Conservation (phyloP, 2,888 invertebrate genomes). For the Hanleya hanleyi region DNA sequence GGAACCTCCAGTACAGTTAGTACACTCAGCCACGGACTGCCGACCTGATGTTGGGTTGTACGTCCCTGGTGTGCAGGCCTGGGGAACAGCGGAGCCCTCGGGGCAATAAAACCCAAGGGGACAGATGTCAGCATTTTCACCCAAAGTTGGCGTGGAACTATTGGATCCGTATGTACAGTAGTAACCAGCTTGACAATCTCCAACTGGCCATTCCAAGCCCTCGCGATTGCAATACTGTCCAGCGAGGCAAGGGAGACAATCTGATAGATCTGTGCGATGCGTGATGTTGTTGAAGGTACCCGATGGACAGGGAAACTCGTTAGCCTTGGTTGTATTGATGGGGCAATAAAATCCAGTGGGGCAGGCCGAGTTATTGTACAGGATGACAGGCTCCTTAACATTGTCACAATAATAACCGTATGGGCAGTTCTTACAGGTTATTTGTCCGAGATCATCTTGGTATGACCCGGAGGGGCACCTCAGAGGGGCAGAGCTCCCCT, state of each 20-base stretch:
- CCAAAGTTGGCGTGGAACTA: constrained; percentile 57
- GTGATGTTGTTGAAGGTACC: constrained; percentile 63
- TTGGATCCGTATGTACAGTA: constrained; percentile 58
- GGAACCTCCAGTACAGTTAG: constrained; percentile 61
- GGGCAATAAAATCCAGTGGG: constrained; percentile 67
- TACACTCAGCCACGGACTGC: constrained; percentile 49
- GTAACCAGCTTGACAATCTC: constrained; percentile 58
- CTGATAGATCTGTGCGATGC: constrained; percentile 44
- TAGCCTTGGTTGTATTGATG: constrained; percentile 55
- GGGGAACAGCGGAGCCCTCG: constrained; percentile 50
- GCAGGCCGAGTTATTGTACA: constrained; percentile 61
- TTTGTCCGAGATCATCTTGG: constrained; percentile 62
- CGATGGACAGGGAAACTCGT: constrained; percentile 62
- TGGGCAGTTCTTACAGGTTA: constrained; percentile 64
- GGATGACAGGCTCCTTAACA: constrained; percentile 59
- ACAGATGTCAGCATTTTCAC: constrained; percentile 58
- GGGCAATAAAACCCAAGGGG: constrained; percentile 68
- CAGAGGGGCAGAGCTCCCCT: constrained; percentile 51
- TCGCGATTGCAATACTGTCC: constrained; percentile 59
- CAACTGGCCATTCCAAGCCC: constrained; percentile 52
- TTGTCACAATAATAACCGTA: constrained; percentile 68
- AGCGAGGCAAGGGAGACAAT: constrained; percentile 64
- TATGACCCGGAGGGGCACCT: constrained; percentile 61
- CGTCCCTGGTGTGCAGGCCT: constrained; percentile 59
- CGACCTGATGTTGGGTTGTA: constrained; percentile 52